phyloP scores from a whole-genome alignment of 2,888 invertebrate species.

The Scaeva pyrastri region DNA sequence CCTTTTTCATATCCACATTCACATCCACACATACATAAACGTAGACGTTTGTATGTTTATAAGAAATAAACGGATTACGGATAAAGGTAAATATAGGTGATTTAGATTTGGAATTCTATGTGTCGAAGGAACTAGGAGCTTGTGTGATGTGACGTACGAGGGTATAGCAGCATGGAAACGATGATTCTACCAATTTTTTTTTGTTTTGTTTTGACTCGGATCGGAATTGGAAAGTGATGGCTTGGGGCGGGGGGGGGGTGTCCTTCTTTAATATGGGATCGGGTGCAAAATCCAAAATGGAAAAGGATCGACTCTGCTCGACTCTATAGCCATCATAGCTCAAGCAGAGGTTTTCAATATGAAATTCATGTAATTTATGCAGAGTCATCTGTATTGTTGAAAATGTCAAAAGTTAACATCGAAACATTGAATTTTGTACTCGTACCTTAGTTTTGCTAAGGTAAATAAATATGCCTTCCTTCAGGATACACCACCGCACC shows the following conservation, averaged over 20 bases:
- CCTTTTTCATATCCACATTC: slow-evolving; percentile 9
- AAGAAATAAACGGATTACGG: slow-evolving; percentile 7
- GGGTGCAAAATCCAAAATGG: background rate
- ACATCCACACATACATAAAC: background rate
- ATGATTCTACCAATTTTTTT: slow-evolving; percentile 21
- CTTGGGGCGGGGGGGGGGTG: no score
- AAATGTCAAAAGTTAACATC: slow-evolving; percentile 41
- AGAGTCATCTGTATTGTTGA: slow-evolving; percentile 35
- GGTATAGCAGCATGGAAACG: background rate
- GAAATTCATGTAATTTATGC: slow-evolving; percentile 47
- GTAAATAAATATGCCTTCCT: slow-evolving; percentile 32
- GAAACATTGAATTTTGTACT: slow-evolving; percentile 20
- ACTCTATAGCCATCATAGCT: background rate
- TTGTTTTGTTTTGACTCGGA: background rate
- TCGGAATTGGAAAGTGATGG: background rate
- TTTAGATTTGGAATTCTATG: slow-evolving; percentile 49
- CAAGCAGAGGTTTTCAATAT: slow-evolving; percentile 35
- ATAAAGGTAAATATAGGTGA: slow-evolving; percentile 46
- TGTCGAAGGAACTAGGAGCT: slow-evolving; percentile 28
- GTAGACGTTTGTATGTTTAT: background rate
- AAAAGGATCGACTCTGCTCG: background rate
- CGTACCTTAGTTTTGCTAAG: no score
- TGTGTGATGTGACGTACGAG: slow-evolving; percentile 6
- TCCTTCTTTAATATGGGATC: background rate
- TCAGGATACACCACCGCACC: slow-evolving; percentile 7